Evolutionary conservation across 1,140 invertebrate species (phyloP).

Genomic region (Caligus rogercresseyi): DNA sequence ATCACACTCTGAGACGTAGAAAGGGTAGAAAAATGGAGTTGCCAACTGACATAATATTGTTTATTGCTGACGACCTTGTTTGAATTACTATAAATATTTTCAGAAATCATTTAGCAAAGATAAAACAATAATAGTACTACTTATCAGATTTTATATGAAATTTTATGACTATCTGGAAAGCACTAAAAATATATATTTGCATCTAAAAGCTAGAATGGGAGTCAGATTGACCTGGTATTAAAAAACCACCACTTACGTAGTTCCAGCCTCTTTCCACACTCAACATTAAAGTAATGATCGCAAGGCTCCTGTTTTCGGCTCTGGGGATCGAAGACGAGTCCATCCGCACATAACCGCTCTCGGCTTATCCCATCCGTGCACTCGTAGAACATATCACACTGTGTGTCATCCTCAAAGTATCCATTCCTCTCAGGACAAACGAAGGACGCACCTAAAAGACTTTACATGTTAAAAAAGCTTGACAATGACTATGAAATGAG

Average conservation of each 20-base stretch:
- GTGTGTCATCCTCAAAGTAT: conserved; percentile 50
- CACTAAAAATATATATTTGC: background rate
- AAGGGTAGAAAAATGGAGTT: no score
- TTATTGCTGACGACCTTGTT: no score
- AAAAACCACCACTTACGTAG: conserved; percentile 49
- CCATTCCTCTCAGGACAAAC: conserved; percentile 52
- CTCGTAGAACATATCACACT: conserved; percentile 63
- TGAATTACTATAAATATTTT: no score
- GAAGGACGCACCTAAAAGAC: conserved; percentile 31
- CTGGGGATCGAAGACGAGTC: conserved; percentile 55
- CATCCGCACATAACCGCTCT: conserved; percentile 56
- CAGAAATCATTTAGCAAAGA: no score
- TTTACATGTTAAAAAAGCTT: no score
- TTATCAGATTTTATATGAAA: no score
- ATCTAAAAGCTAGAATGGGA: background rate
- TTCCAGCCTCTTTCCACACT: conserved; percentile 62
- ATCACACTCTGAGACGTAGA: no score
- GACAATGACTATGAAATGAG: no score
- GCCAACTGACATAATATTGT: no score
- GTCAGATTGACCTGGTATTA: background rate
- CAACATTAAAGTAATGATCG: conserved; percentile 53
- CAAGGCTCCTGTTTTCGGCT: conserved; percentile 71
- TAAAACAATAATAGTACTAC: no score
- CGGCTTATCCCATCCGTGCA: conserved; percentile 47
- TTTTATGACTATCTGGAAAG: no score